Percentiles rank a stretch among this genome's conserved stretches.
Conservation (phyloP, 1,140 invertebrate genomes). For the Bombus pyrosoma region DNA sequence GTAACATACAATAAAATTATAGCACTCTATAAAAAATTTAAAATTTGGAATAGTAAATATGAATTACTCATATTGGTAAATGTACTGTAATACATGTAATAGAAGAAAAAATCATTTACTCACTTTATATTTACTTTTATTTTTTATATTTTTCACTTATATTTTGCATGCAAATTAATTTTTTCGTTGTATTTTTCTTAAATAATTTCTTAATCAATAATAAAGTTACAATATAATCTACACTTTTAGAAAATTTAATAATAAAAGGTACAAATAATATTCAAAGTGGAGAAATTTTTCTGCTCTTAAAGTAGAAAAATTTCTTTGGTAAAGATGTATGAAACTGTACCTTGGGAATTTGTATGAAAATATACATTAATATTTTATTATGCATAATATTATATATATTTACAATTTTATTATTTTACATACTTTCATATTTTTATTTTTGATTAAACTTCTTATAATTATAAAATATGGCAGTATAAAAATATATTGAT, state of each 20-base stretch:
- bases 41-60: background rate
- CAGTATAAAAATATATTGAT: conserved; percentile 24
- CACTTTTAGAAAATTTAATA: too few relatives aligned
- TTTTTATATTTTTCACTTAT: background rate
- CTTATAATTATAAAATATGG: background rate
- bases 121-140: background rate
- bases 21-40: background rate
- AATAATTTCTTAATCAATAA: background rate
- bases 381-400: background rate
- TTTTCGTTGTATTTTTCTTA: background rate
- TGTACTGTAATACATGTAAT: background rate
- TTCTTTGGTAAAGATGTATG: background rate
- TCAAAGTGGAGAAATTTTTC: background rate
- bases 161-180: conserved; percentile 5
- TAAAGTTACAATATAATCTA: background rate
- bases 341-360: background rate
- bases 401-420: conserved; percentile 20
- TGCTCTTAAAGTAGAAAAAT: background rate
- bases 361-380: conserved; percentile 7
- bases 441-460: background rate
- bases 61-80: background rate
- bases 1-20: background rate
- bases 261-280: background rate
- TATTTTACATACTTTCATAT: conserved; percentile 13
- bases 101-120: background rate